phyloP scores from a whole-genome alignment of 2,113 vertebrate genomes.

The Dipodomys ordii region DNA sequence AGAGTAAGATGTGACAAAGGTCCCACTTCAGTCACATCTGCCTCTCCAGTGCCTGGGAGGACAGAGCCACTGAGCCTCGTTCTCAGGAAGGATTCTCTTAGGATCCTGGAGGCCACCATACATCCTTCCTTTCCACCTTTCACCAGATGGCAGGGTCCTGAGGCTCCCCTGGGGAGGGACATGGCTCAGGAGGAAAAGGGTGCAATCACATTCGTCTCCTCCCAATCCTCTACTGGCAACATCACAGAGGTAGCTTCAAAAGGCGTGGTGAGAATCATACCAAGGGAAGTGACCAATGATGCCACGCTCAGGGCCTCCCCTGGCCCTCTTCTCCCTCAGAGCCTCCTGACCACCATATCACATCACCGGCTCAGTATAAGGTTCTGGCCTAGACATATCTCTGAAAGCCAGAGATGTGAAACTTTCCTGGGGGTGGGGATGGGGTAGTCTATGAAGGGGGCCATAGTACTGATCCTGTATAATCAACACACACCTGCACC shows the following conservation, averaged over 20 bases:
- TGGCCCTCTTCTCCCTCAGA: not conserved
- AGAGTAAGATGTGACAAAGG: not conserved
- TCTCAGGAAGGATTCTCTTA: not conserved
- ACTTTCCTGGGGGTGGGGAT: not conserved
- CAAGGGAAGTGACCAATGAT: accelerated
- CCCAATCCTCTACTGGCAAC: not conserved
- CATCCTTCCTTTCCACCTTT: not conserved
- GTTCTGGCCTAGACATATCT: accelerated
- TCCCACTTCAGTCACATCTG: not conserved
- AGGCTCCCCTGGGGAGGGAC: not conserved
- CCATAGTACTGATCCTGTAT: not conserved
- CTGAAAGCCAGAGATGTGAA: not conserved
- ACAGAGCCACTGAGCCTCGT: no score
- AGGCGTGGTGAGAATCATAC: not conserved
- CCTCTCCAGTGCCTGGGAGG: accelerated
- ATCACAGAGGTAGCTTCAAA: accelerated
- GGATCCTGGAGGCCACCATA: not conserved
- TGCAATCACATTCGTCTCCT: accelerated
- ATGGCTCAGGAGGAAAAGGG: no score
- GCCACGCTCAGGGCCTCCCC: accelerated
- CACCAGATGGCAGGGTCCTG: not conserved
- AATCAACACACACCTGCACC: not conserved
- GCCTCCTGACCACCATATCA: accelerated
- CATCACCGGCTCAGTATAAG: not conserved
- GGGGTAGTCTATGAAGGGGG: not conserved